Conservation (phyloP, 2,888 invertebrate genomes). For the Pyrocoelia pectoralis region DNA sequence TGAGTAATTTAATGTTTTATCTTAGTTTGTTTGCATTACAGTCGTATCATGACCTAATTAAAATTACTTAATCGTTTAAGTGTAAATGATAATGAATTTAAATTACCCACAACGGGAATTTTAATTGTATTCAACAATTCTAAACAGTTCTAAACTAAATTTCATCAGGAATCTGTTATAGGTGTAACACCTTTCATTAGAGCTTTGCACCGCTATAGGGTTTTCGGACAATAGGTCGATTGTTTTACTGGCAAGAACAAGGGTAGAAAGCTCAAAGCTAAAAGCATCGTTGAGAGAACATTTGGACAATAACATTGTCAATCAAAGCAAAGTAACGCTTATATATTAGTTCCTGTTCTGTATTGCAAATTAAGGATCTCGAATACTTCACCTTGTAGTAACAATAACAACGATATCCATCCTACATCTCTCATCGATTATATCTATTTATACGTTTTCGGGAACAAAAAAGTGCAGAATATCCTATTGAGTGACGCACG, state of each 20-base stretch:
- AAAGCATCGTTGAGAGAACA: slow-evolving; percentile 28
- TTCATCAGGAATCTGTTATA: no score
- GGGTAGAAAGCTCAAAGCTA: slow-evolving; percentile 33
- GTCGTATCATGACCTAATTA: no score
- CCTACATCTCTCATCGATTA: background rate
- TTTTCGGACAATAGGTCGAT: slow-evolving; percentile 38
- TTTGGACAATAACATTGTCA: slow-evolving; percentile 33
- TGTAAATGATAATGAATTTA: no score
- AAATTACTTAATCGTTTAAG: no score
- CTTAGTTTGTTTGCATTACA: no score
- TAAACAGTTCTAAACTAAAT: no score
- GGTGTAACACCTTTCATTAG: slow-evolving; percentile 21
- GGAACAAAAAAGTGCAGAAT: no score
- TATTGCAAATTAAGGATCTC: slow-evolving; percentile 16
- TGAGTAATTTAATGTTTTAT: no score
- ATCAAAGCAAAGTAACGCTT: slow-evolving; percentile 22
- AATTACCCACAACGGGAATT: no score
- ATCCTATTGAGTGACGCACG: slow-evolving; percentile 22
- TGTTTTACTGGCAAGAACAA: slow-evolving; percentile 35
- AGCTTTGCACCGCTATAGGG: slow-evolving; percentile 28
- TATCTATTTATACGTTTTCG: background rate
- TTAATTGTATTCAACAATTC: no score
- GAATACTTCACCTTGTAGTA: no score
- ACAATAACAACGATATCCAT: no score
- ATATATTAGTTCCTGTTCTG: slow-evolving; percentile 24